A percentile compares a stretch with the other conserved stretches of the same genome.
Evolutionary conservation across 2,797 vertebrate species (phyloP).

Genomic region (Podarcis siculus): DNA sequence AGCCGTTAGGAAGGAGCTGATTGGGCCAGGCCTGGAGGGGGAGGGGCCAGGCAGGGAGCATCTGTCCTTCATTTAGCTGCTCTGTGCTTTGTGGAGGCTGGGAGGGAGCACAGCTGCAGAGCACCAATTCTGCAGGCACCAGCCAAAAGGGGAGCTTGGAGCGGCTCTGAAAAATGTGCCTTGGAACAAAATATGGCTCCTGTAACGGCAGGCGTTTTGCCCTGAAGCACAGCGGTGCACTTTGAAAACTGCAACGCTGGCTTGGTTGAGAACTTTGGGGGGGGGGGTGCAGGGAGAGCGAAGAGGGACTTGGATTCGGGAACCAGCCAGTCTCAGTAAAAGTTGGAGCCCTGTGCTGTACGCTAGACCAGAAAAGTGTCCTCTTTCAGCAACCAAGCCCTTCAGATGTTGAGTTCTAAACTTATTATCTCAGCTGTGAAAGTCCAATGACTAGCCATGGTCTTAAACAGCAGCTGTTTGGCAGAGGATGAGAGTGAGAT

Average conservation of each 20-base stretch:
- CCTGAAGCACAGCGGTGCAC: background rate
- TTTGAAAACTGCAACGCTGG: background rate
- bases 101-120: constrained; percentile 19
- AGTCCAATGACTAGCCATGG: background rate
- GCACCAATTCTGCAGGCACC: background rate
- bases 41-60: fast-evolving
- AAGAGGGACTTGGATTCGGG: background rate
- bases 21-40: background rate
- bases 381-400: background rate
- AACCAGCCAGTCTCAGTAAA: background rate
- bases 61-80: background rate
- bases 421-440: background rate
- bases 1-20: background rate
- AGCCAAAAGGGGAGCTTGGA: background rate
- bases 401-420: background rate
- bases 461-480: background rate
- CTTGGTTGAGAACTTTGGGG: background rate
- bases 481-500: background rate
- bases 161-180: background rate
- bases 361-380: background rate
- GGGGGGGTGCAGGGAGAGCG: background rate
- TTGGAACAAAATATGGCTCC: background rate
- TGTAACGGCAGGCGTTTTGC: background rate
- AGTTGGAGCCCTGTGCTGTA: background rate
- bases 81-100: background rate